A percentile compares a stretch with the other conserved stretches of the same genome.
Conservation (phyloP, 2,888 invertebrate genomes). For the Dicyrtoma fusca region DNA sequence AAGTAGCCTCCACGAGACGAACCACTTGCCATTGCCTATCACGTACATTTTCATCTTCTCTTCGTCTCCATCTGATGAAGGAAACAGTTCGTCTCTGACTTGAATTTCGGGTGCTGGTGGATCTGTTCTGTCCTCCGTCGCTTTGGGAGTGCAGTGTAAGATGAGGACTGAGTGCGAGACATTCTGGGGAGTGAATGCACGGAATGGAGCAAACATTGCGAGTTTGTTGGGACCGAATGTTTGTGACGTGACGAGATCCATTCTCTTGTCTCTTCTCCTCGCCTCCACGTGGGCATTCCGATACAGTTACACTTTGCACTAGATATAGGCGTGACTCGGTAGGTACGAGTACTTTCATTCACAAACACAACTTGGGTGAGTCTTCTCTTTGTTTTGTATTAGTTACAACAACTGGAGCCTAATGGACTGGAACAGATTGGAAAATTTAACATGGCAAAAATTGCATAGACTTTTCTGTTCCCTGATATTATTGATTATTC, state of each 20-base stretch:
- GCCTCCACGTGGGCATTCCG: slow-evolving; percentile 8
- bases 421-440: slow-evolving; percentile 52
- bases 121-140: neutral
- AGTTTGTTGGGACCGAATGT: slow-evolving; percentile 43
- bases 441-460: slow-evolving; percentile 37
- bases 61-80: neutral
- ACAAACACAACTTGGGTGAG: slow-evolving; percentile 24
- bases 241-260: slow-evolving; percentile 52
- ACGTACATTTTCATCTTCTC: slow-evolving; percentile 26
- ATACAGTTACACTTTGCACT: too few relatives aligned
- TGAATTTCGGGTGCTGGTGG: neutral
- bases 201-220: slow-evolving; percentile 13
- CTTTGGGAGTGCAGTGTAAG: slow-evolving; percentile 1
- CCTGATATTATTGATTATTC: too few relatives aligned
- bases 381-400: slow-evolving; percentile 30
- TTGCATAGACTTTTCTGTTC: neutral
- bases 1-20: too few relatives aligned
- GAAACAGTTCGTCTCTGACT: neutral
- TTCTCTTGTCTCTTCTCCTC: slow-evolving; percentile 21
- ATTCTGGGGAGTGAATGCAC: neutral
- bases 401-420: slow-evolving; percentile 31
- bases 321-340: too few relatives aligned
- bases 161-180: neutral
- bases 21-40: slow-evolving; percentile 20
- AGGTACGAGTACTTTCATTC: slow-evolving; percentile 13